Percentiles rank a stretch among this genome's conserved stretches.
Evolutionary conservation across 2,797 vertebrate genomes (phyloP).

Genomic region (Columba guinea): DNA sequence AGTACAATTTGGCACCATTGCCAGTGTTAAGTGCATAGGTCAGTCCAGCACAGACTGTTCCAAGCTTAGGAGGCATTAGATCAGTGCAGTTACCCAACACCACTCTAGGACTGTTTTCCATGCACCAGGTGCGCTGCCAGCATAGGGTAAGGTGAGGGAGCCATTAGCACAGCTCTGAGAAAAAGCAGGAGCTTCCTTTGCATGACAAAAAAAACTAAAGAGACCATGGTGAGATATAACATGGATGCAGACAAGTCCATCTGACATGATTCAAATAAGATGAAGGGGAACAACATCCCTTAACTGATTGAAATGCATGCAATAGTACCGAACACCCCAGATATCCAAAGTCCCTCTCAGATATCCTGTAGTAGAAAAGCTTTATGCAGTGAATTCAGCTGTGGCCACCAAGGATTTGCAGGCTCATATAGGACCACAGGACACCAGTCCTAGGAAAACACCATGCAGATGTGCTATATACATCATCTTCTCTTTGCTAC

Average conservation of each 20-base stretch:
- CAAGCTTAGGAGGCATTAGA: background rate
- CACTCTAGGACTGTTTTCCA: background rate
- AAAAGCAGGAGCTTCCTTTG: background rate
- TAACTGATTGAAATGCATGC: background rate
- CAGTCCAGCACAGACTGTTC: background rate
- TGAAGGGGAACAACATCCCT: background rate
- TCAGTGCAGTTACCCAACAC: background rate
- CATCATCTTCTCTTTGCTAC: background rate
- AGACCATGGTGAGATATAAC: background rate
- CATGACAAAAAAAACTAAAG: background rate
- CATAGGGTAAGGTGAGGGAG: background rate
- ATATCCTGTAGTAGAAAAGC: background rate
- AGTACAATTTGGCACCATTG: background rate
- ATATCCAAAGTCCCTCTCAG: no score
- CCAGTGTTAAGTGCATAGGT: background rate
- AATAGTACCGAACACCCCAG: background rate
- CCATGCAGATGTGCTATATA: background rate
- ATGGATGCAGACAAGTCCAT: background rate
- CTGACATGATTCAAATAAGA: background rate
- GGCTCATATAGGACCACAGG: background rate
- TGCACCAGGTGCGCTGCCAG: background rate
- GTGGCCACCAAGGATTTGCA: background rate
- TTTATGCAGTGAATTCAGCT: background rate
- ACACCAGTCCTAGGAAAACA: background rate
- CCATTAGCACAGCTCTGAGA: background rate